A percentile compares a stretch with the other conserved stretches of the same genome.
These are phyloP conservation scores for Peromyscus californicus DNA, from an alignment of 2,113 vertebrate species.

Conservation along the genomic window DNA sequence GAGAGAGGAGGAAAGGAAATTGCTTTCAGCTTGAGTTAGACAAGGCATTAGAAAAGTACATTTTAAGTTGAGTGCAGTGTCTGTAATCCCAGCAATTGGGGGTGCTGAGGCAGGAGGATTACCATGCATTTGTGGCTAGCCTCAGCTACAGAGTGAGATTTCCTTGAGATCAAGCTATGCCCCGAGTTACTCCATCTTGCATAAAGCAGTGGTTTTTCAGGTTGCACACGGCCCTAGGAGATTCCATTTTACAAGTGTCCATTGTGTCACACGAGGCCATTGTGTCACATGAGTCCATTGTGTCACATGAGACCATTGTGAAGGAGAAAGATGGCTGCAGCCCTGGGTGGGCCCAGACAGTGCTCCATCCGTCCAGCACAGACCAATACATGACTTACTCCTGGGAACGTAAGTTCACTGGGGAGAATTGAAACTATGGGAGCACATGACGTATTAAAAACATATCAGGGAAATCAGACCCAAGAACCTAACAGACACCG, in stretches of 20 bases:
- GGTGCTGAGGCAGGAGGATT: background rate
- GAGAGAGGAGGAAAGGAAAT: background rate
- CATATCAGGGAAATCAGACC: background rate
- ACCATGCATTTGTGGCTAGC: background rate
- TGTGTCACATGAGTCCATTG: background rate
- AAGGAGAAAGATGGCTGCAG: background rate
- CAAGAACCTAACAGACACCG: background rate
- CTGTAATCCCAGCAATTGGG: background rate
- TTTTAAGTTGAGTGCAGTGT: background rate
- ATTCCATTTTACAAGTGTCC: background rate
- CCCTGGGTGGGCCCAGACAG: too few relatives aligned
- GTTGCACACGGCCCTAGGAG: background rate
- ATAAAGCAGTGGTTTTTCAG: background rate
- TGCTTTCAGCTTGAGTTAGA: conserved; percentile 20
- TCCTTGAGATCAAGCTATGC: background rate
- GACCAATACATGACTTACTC: background rate
- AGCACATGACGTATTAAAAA: background rate
- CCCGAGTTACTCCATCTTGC: background rate
- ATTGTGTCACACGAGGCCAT: too few relatives aligned
- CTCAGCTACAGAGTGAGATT: background rate
- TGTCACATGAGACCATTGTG: background rate
- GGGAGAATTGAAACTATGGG: background rate
- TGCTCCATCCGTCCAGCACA: background rate
- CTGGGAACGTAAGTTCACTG: background rate
- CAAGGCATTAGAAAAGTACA: background rate